Evolutionary conservation across 1,140 invertebrate genomes (phyloP).

Genomic region (Halictus rubicundus): DNA sequence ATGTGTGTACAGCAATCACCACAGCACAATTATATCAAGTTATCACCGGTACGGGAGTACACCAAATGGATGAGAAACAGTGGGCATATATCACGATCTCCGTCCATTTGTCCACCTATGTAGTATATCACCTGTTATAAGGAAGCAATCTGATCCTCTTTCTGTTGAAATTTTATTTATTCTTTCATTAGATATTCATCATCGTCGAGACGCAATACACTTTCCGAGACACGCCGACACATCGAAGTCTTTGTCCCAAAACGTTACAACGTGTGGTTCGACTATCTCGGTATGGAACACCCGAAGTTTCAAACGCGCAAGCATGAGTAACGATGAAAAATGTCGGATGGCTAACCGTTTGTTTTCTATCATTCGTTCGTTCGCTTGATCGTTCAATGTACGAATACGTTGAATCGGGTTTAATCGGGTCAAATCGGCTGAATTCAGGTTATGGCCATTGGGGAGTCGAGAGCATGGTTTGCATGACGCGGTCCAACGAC

Average conservation of each 20-base stretch:
- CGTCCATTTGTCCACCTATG: conserved; percentile 19
- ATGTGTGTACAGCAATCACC: neutral
- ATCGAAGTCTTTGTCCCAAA: neutral
- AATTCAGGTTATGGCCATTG: conserved; percentile 55
- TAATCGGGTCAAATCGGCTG: conserved; percentile 49
- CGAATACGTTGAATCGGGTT: conserved; percentile 38
- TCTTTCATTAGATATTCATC: neutral
- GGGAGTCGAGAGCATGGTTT: conserved; percentile 38
- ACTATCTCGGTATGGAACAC: neutral
- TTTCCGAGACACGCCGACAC: neutral
- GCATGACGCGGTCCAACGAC: conserved; percentile 48
- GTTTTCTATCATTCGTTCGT: conserved; percentile 45
- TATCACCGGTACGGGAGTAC: conserved; percentile 7
- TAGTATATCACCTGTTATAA: conserved; percentile 41
- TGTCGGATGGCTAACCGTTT: conserved; percentile 45
- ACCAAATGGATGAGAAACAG: conserved; percentile 18
- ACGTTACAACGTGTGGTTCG: neutral
- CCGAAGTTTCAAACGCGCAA: conserved; percentile 7
- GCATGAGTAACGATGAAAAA: conserved; percentile 22
- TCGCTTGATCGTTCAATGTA: conserved; percentile 19
- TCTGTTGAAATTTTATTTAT: neutral
- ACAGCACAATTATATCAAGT: conserved; percentile 24
- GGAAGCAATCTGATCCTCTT: neutral
- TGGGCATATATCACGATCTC: conserved; percentile 21
- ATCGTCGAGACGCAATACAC: neutral